Evolutionary conservation across 2,888 invertebrate genomes (phyloP), one percentile per base, ranked within the genome.

Genomic region (Zaprionus lineosus): DNA sequence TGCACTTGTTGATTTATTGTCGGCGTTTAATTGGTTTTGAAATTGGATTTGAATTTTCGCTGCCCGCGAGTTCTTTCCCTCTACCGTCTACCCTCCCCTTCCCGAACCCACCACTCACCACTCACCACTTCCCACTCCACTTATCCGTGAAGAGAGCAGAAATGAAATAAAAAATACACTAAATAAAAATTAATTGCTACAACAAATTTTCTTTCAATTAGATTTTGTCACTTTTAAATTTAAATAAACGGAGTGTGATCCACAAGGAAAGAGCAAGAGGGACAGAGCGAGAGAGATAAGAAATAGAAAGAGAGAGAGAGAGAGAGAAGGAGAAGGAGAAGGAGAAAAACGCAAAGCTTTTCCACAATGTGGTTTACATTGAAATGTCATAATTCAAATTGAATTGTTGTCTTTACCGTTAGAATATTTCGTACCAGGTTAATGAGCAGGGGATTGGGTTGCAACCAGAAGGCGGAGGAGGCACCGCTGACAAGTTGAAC

Each of bases 1-100:
- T 78, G 77, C 84, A 83, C 81, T 76, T 83, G 76, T 73, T 85
- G 86, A 86, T 86, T 87, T 86, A 87, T 87, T 74, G 74, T 52
- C 60, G 64, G 56, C 55, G 65, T 72, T 87, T 87, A 87, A 86
- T 87, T 86, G 81, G 81, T 83, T 86, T 87, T 73, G 72, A 76
- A 87, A 81, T 82, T 81, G 78, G 67, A 69, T 86, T 81, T 74
- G 62, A 79, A 61, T 64, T 57, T 51, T 34, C 51, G 37, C 47
- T 21, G 16, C 19, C 19, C 47, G 51, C 40, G n/a, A n/a, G n/a
- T n/a, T n/a, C n/a, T n/a, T n/a, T n/a, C n/a, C n/a, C n/a, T n/a
- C 59, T 31, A 4, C 29, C 9, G 19, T 11, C 24, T 21, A 15
- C 12, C 43, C 12, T n/a, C 31, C 18, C 19, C 15, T 24, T n/a